These are phyloP conservation scores for Ormia ochracea DNA, from an alignment of 2,888 invertebrate species.

Conservation along the genomic window DNA sequence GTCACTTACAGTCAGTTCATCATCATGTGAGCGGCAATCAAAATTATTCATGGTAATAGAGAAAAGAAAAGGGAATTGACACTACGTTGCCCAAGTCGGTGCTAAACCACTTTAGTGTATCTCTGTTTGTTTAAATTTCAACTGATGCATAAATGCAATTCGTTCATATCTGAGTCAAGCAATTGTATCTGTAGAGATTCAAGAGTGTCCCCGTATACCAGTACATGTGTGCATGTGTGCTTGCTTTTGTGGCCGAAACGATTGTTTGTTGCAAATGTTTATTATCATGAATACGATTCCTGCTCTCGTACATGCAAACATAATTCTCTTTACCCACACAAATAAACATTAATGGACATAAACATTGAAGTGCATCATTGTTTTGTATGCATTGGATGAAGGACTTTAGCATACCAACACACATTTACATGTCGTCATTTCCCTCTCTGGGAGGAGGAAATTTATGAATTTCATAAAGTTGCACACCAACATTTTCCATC, in stretches of 20 bases:
- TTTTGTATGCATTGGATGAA: constrained; percentile 51
- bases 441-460: background rate
- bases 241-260: background rate
- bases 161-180: constrained; percentile 37
- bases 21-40: too few relatives aligned
- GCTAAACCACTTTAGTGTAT: background rate
- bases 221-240: background rate
- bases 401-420: background rate
- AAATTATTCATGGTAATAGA: too few relatives aligned
- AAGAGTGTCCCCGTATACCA: background rate
- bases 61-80: background rate
- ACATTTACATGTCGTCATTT: background rate
- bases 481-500: background rate
- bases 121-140: background rate
- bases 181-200: constrained; percentile 37
- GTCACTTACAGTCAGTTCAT: too few relatives aligned
- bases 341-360: constrained; percentile 20
- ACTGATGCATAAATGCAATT: constrained; percentile 42
- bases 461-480: constrained; percentile 41
- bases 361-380: constrained; percentile 34
- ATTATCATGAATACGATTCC: constrained; percentile 7
- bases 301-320: background rate
- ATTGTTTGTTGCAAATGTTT: constrained; percentile 4
- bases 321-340: background rate
- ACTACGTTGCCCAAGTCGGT: background rate